phyloP scores from a whole-genome alignment of 2,888 invertebrate genomes.

The Conchocele bisecta region DNA sequence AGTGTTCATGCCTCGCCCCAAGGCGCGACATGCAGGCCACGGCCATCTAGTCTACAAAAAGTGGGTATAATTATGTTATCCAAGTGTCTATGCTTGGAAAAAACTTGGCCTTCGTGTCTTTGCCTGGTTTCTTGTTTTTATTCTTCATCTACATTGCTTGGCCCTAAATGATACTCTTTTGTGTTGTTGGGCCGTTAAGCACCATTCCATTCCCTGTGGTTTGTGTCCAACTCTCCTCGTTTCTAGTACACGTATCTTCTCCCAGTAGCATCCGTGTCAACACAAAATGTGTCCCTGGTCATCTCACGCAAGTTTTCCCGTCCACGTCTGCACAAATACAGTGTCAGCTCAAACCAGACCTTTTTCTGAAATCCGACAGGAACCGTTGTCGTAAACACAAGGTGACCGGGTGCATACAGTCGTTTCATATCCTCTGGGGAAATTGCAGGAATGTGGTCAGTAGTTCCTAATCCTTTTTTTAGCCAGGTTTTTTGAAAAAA shows the following conservation, averaged over 20 bases:
- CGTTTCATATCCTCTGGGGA: background rate
- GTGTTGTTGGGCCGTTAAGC: no score
- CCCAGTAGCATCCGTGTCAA: background rate
- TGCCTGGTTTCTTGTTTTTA: no score
- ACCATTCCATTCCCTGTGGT: background rate
- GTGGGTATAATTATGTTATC: no score
- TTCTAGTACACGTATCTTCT: slow-evolving; percentile 11
- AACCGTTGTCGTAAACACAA: background rate
- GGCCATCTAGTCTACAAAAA: no score
- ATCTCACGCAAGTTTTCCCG: slow-evolving; percentile 12
- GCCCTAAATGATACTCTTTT: no score
- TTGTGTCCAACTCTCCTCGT: slow-evolving; percentile 14
- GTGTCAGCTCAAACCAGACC: slow-evolving; percentile 20
- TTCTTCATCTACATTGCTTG: no score
- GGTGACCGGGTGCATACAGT: background rate
- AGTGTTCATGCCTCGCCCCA: no score
- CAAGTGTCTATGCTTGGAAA: no score
- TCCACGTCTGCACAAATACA: slow-evolving; percentile 2
- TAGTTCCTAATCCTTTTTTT: background rate
- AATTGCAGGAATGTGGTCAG: slow-evolving; percentile 10
- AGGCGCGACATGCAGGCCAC: no score
- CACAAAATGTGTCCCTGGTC: slow-evolving; percentile 5
- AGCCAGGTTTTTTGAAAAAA: no score
- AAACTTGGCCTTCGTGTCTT: no score
- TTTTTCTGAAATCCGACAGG: slow-evolving; percentile 8